Evolutionary conservation across 2,113 vertebrate species (phyloP).

Genomic region (Petrocephalus zakoni): DNA sequence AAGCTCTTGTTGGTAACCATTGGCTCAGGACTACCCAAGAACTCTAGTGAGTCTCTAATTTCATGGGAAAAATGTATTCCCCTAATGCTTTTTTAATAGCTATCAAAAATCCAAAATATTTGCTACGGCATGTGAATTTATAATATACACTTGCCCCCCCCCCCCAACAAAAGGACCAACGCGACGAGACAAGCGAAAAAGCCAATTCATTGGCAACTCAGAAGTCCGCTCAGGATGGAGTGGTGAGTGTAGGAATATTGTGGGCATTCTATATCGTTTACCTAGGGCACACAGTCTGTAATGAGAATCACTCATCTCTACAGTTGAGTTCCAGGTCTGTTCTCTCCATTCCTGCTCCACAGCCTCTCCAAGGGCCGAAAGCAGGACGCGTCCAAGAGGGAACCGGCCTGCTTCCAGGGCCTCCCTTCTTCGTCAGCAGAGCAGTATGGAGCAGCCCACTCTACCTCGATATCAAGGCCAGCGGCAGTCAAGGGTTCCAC

Average conservation of each 20-base stretch:
- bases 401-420: conserved; percentile 34
- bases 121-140: neutral
- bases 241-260: conserved; percentile 38
- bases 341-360: too few species aligned
- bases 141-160: neutral
- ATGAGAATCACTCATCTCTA: neutral
- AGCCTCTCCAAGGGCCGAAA: conserved; percentile 26
- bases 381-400: neutral
- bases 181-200: conserved; percentile 66
- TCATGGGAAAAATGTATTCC: neutral
- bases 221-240: conserved; percentile 19
- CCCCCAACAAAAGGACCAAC: conserved; percentile 59
- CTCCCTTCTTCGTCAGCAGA: conserved; percentile 60
- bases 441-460: conserved; percentile 69
- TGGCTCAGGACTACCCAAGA: conserved; percentile 66
- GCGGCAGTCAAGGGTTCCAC: conserved; percentile 22
- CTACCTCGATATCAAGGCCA: conserved; percentile 58
- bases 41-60: conserved; percentile 57
- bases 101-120: neutral
- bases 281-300: neutral
- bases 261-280: neutral
- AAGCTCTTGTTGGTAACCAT: conserved; percentile 63
- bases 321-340: neutral
- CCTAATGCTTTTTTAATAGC: neutral
- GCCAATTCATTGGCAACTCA: conserved; percentile 42